Percentiles rank a stretch among this genome's conserved stretches.
Conservation (phyloP, 1,140 invertebrate species). For the Acromyrmex charruanus region DNA sequence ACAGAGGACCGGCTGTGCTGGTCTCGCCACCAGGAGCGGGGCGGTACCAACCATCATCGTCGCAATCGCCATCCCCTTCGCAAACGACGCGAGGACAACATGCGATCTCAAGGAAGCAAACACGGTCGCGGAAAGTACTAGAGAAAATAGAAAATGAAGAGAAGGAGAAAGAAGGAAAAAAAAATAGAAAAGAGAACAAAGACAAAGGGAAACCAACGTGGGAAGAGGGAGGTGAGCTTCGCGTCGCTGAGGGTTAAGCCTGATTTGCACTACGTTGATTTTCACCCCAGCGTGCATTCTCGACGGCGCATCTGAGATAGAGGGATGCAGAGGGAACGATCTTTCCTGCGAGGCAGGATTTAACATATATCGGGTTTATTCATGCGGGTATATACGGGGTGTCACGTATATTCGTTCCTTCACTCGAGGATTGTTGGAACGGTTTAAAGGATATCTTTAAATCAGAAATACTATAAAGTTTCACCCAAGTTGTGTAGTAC, state of each 20-base stretch:
- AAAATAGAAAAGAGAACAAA: neutral
- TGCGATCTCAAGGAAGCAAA: conserved; percentile 56
- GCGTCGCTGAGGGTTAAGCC: conserved; percentile 26
- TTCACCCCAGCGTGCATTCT: conserved; percentile 15
- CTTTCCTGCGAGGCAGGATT: neutral
- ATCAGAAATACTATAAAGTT: conserved; percentile 8
- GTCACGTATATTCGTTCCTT: neutral
- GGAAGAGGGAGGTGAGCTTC: neutral
- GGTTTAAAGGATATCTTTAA: neutral
- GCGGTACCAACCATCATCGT: conserved; percentile 7
- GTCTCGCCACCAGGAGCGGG: conserved; percentile 7
- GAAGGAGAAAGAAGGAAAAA: neutral
- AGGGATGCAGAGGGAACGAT: neutral
- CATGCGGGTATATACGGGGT: neutral
- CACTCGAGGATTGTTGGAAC: neutral
- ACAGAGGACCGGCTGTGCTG: conserved; percentile 54
- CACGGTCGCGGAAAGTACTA: conserved; percentile 12
- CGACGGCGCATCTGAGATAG: neutral
- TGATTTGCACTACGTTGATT: conserved; percentile 33
- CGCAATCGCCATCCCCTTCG: conserved; percentile 29
- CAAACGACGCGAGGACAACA: conserved; percentile 37
- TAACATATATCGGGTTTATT: conserved; percentile 16
- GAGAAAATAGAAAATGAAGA: conserved; percentile 28
- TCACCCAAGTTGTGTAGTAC: neutral
- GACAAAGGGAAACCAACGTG: neutral